A percentile compares a stretch with the other conserved stretches of the same genome.
phyloP scores from a whole-genome alignment of 2,888 invertebrate genomes.

The Meliscaeva auricollis region DNA sequence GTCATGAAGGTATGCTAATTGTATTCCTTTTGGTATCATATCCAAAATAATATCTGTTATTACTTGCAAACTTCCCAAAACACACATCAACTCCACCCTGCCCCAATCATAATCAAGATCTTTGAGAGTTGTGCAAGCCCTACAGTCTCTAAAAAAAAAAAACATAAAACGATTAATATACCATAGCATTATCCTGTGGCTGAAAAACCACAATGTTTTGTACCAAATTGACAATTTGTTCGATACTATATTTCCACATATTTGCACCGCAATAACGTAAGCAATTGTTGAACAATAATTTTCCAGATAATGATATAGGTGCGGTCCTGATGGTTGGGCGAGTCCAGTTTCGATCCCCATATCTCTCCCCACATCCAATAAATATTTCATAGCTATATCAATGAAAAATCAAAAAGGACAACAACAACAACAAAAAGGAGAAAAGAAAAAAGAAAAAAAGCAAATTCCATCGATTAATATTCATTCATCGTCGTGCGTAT shows the following conservation, averaged over 20 bases:
- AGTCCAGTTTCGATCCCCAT: conserved; percentile 28
- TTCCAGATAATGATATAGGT: conserved; percentile 58
- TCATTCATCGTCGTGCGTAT: conserved; percentile 83
- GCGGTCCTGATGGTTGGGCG: background rate
- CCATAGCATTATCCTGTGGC: conserved; percentile 16
- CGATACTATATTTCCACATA: conserved; percentile 72
- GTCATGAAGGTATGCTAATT: background rate
- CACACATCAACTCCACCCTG: background rate
- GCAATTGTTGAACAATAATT: conserved; percentile 71
- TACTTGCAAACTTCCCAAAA: background rate
- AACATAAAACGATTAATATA: no score
- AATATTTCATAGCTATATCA: conserved; percentile 51
- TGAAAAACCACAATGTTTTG: conserved; percentile 53
- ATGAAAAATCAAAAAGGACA: conserved; percentile 70
- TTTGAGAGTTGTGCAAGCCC: conserved; percentile 2
- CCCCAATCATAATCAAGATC: conserved; percentile 7
- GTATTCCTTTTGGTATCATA: conserved; percentile 6
- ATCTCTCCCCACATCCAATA: conserved; percentile 6
- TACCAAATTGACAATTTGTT: conserved; percentile 74
- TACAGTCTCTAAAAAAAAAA: conserved; percentile 1
- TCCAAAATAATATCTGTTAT: conserved; percentile 15
- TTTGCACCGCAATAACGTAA: conserved; percentile 69
- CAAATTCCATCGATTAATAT: conserved; percentile 81
- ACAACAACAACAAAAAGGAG: no score
- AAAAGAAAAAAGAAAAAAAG: background rate